These are phyloP conservation scores for Eidolon dupreanum DNA, from an alignment of 2,797 vertebrate genomes.

Conservation along the genomic window DNA sequence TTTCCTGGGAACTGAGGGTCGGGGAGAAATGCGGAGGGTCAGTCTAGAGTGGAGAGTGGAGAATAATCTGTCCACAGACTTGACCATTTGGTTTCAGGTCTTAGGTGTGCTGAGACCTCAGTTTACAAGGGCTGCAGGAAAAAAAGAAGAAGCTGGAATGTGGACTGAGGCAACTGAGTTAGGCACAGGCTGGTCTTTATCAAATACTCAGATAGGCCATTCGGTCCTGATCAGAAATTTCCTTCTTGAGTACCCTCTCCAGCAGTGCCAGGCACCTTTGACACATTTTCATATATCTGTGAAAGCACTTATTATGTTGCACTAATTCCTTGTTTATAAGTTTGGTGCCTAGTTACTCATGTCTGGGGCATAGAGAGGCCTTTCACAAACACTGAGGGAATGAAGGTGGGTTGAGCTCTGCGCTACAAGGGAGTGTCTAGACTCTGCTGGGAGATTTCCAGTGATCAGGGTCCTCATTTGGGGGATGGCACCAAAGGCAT, in stretches of 20 bases:
- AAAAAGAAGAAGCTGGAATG: not conserved
- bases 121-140: not conserved
- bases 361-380: not conserved
- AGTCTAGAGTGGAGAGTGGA: rapidly evolving
- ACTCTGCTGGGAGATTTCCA: not conserved
- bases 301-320: not conserved
- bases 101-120: too few relatives aligned
- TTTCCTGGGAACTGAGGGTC: not conserved
- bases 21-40: not conserved
- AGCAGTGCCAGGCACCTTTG: not conserved
- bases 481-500: not conserved
- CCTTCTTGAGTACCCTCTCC: not conserved
- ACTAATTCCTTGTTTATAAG: not conserved
- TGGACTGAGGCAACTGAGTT: not conserved
- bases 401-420: not conserved
- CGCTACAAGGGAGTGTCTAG: not conserved
- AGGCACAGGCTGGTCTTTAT: not conserved
- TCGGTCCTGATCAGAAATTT: not conserved
- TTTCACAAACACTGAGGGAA: not conserved
- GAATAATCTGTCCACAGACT: not conserved
- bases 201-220: not conserved
- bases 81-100: not conserved
- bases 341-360: not conserved
- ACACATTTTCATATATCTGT: not conserved
- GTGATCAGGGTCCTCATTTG: not conserved